Evolutionary conservation across 2,888 invertebrate genomes (phyloP), one percentile per base, ranked within the genome.

Genomic region (Parnassius smintheus): DNA sequence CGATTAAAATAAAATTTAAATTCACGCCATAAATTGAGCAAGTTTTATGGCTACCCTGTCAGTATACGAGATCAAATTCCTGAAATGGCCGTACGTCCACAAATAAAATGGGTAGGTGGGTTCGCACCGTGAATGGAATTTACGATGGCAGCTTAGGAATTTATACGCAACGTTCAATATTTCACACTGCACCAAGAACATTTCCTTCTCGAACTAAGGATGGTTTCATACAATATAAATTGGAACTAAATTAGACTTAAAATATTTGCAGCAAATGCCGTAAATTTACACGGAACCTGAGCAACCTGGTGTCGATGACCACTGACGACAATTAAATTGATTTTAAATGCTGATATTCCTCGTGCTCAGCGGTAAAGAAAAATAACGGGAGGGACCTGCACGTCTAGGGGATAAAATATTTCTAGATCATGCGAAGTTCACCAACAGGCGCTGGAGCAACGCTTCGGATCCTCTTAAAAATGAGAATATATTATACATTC

Each of bases 121-220:
- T 66, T 63, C 65, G 48, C 62, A 62, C 63, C 68, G 72, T 71
- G 72, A 71, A 75, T 71, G 69, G 72, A 74, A 76, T 78, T 72
- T 74, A 75, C 71, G 66, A 64, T 59, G 70, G 68, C 72, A 68
- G 61, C 66, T 64, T 60, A 67, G 70, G 71, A 76, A 75, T 74
- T 75, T 75, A 74, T 76, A 72, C 68, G 68, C 56, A 65, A 62
- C 70, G 70, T 70, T 74, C 76, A 74, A 75, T 75, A 76, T 76
- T 76, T 75, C 70, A 75, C 73, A 65, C 65, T 70, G 70, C 70
- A 68, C 48, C 62, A 57, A 61, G 62, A 58, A 56, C 13, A 56
- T 52, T 18, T 22, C 12, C 46, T 53, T 13, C 62, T 46, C 57
- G 61, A 56, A 42, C 25, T 25, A 18, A 45, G n/a, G 22, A 12